Percentiles rank a stretch among this genome's conserved stretches.
These are phyloP conservation scores for Phyllotis vaccarum DNA, from an alignment of 2,797 vertebrate species.

Conservation along the genomic window DNA sequence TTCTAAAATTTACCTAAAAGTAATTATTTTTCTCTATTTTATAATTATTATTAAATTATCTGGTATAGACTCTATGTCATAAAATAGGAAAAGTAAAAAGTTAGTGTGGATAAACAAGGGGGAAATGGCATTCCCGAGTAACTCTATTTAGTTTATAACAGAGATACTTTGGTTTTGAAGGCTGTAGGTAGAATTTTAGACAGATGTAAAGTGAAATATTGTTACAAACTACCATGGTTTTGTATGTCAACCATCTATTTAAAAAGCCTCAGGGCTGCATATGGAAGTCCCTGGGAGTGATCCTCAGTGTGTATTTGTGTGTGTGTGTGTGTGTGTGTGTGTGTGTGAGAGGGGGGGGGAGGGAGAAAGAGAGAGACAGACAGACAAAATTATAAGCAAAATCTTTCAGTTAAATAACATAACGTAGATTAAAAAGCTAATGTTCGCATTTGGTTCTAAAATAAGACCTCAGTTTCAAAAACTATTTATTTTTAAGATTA, in stretches of 20 bases:
- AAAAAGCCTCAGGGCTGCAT: neutral
- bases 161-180: neutral
- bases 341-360: neutral
- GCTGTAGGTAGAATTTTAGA: neutral
- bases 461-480: neutral
- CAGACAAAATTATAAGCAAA: neutral
- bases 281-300: neutral
- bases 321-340: neutral
- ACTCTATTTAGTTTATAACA: neutral
- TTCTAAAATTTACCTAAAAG: conserved; percentile 79
- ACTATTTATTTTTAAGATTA: neutral
- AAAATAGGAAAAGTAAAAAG: conserved; percentile 61
- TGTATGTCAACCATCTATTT: neutral
- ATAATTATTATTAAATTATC: conserved; percentile 79
- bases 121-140: neutral
- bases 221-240: neutral
- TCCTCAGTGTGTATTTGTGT: neutral
- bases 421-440: neutral
- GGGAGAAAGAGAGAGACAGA: neutral
- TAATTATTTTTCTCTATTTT: conserved; percentile 74
- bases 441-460: conserved; percentile 59
- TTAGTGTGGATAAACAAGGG: conserved; percentile 26
- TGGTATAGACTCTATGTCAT: conserved; percentile 50
- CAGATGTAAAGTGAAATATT: neutral
- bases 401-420: neutral